Base-by-base conservation (phyloP, 1,140 invertebrate genomes). In the Drosophila busckii region DNA sequence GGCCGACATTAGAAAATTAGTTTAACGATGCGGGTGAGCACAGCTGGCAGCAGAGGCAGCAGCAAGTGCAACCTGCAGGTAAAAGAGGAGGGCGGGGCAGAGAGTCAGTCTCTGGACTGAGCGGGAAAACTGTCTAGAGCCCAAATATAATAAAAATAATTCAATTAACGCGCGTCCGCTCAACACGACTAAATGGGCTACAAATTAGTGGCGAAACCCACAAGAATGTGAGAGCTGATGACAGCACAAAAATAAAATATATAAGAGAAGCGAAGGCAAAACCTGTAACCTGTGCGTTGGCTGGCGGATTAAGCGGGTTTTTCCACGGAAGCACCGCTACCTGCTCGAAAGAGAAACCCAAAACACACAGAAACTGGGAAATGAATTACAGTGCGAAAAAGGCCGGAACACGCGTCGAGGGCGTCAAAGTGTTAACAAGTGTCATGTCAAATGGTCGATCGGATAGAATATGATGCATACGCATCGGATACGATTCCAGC, bases 361-460 rank as follows among this genome's bases (percentile, higher is more conserved):
- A 8, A 19, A 25, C 49, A 42, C 61, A 62, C 70, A 78, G 61
- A 78, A 80, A n/a, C n/a, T n/a, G n/a, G n/a, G n/a, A n/a, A 71
- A 67, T 29, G 68, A 78, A 53, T 78, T 78, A 78, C 71, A 49
- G 48, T 80, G 73, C 73, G 66, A 78, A 70, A 75, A 56, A 23
- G 37, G 29, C 12, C 20, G 23, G n/a, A n/a, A n/a, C 35, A 54
- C 52, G 58, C 50, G 55, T 54, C 40, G 75, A 52, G 75, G 76
- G 82, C 70, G 82, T 85, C 76, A 70, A 85, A 66, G 70, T 85
- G 70, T 69, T 75, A 85, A 85, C 82, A 85, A 85, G 82, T 85
- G 82, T 84, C 62, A 55, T 60, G 67, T 61, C 58, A 54, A 61
- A 48, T 70, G 52, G 28, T 45, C 20, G 20, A 25, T n/a, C n/a